Percentiles rank a stretch among this genome's conserved stretches.
phyloP scores from a whole-genome alignment of 2,113 vertebrate genomes.

The Pithys albifrons region DNA sequence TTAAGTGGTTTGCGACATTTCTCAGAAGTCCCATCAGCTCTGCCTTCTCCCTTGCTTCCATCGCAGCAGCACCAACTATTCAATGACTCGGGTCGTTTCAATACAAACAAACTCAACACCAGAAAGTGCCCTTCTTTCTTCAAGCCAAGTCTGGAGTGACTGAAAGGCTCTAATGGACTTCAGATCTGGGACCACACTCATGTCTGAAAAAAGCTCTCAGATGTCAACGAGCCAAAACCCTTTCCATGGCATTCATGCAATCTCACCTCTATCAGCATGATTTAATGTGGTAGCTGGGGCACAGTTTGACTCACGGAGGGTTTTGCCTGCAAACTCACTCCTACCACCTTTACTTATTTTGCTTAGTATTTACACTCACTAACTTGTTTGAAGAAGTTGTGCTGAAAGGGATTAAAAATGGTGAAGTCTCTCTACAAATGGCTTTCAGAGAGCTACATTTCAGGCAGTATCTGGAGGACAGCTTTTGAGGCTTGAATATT shows the following conservation, averaged over 20 bases:
- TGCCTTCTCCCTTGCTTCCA: background rate
- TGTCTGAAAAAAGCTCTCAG: background rate
- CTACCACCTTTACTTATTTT: background rate
- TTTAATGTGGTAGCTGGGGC: background rate
- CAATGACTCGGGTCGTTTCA: background rate
- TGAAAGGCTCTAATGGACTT: background rate
- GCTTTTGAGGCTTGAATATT: background rate
- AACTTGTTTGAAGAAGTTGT: background rate
- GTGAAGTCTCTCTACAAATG: background rate
- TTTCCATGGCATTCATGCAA: background rate
- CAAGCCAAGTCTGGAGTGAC: background rate
- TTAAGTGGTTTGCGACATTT: background rate
- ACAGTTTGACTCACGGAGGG: background rate
- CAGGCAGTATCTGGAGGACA: background rate
- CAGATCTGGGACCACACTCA: background rate
- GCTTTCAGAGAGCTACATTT: background rate
- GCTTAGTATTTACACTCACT: background rate
- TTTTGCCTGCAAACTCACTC: background rate
- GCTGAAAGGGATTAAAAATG: background rate
- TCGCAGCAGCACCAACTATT: background rate
- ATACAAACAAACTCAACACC: background rate
- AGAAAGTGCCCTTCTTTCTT: background rate
- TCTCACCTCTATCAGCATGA: background rate
- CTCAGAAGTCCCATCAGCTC: slow-evolving; percentile 15
- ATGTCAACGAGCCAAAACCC: background rate